Evolutionary conservation across 2,113 vertebrate species (phyloP).

Genomic region (Centropus bengalensis): DNA sequence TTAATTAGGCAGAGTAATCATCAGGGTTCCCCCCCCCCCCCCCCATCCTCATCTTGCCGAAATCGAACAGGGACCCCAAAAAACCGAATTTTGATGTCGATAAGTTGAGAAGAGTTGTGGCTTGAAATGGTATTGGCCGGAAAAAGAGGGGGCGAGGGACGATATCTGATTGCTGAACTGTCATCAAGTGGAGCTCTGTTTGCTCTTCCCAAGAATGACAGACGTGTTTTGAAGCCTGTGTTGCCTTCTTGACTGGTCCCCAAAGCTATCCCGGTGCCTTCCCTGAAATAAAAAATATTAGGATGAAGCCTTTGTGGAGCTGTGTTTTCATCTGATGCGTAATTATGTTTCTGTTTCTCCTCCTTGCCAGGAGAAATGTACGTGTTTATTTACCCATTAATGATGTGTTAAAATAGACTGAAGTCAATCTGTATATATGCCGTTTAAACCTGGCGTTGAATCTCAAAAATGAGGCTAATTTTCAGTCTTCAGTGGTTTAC

Average conservation of each 20-base stretch:
- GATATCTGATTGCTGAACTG: not conserved
- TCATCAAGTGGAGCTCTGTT: not conserved
- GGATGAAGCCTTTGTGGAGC: not conserved
- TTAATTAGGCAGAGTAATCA: not conserved
- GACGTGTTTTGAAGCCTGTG: not conserved
- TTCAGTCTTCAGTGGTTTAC: not conserved
- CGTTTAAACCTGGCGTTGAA: not conserved
- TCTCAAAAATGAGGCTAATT: not conserved
- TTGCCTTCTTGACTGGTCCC: not conserved
- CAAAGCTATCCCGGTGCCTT: not conserved
- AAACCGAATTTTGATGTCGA: not conserved
- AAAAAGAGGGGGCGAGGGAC: not conserved
- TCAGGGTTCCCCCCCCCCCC: not conserved
- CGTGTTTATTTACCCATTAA: constrained; percentile 35
- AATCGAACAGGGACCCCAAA: not conserved
- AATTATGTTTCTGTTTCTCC: not conserved
- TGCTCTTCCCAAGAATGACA: not conserved
- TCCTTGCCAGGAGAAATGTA: not conserved
- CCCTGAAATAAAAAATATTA: not conserved
- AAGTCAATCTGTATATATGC: not conserved
- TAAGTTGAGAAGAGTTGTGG: constrained; percentile 12
- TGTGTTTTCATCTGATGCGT: not conserved
- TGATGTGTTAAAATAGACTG: not conserved
- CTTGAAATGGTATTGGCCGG: not conserved
- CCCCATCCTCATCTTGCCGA: not conserved